A percentile compares a stretch with the other conserved stretches of the same genome.
Conservation (phyloP, 2,888 invertebrate genomes). For the Mechanitis messenoides region DNA sequence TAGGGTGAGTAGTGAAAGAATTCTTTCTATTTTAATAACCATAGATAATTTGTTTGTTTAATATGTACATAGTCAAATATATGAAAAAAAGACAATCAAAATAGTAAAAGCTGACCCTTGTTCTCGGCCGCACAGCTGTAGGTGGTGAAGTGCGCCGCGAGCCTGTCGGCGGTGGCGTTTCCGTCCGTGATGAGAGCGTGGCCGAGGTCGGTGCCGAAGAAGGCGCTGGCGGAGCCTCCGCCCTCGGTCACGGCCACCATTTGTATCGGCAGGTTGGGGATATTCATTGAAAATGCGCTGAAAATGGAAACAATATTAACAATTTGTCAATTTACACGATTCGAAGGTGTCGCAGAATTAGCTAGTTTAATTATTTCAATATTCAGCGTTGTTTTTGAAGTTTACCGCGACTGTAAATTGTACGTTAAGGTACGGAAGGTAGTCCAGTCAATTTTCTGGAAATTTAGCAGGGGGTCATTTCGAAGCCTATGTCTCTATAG, state of each 20-base stretch:
- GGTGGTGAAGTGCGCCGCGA: slow-evolving; percentile 94
- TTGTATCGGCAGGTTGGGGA: slow-evolving; percentile 94
- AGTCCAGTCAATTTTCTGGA: too few species aligned
- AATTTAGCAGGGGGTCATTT: too few species aligned
- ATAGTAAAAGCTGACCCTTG: slow-evolving; percentile 80
- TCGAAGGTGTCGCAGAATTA: too few species aligned
- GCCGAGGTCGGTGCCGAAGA: slow-evolving; percentile 92
- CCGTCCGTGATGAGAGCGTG: slow-evolving; percentile 95
- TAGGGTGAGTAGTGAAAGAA: too few species aligned
- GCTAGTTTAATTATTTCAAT: too few species aligned
- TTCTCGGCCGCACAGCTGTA: slow-evolving; percentile 89
- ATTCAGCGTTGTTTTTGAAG: too few species aligned
- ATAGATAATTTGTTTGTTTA: too few species aligned
- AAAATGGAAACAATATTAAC: slow-evolving; percentile 20
- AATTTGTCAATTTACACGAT: not conserved
- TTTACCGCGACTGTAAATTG: too few species aligned
- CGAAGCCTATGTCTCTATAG: too few species aligned
- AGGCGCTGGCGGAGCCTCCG: slow-evolving; percentile 86
- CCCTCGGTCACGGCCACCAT: slow-evolving; percentile 95
- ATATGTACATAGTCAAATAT: not conserved
- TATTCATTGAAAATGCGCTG: slow-evolving; percentile 95
- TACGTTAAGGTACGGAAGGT: too few species aligned
- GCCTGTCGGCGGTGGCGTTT: slow-evolving; percentile 91
- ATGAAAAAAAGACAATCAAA: slow-evolving; percentile 1
- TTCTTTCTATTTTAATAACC: too few species aligned